Conservation (phyloP, 2,888 invertebrate genomes). For the Euclidia mi region DNA sequence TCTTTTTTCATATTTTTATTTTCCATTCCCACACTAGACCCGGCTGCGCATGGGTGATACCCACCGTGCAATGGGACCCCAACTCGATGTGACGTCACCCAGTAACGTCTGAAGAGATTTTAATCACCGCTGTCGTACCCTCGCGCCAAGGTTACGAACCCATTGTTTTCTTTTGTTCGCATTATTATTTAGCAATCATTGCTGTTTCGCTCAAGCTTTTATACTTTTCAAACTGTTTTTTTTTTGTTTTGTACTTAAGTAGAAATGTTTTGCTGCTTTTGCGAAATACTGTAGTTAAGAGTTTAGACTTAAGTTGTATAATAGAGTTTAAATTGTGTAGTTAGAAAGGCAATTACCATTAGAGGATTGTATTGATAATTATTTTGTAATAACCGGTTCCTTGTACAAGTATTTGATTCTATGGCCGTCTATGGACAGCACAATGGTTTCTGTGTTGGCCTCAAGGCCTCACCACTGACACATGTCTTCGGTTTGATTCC, state of each 20-base stretch:
- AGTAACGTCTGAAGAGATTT: constrained; percentile 46
- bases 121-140: constrained; percentile 59
- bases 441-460: too few species aligned
- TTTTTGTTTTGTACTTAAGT: neutral
- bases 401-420: too few species aligned
- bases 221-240: constrained; percentile 8
- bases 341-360: too few species aligned
- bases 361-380: too few species aligned
- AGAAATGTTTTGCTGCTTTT: neutral
- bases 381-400: too few species aligned
- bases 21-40: constrained; percentile 61
- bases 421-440: too few species aligned
- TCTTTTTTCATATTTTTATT: too few species aligned
- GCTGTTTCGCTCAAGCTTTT: constrained; percentile 17
- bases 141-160: constrained; percentile 62
- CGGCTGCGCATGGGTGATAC: constrained; percentile 84
- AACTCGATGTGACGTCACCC: constrained; percentile 68
- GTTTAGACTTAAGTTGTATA: too few species aligned
- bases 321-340: too few species aligned
- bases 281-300: too few species aligned
- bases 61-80: constrained; percentile 83
- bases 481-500: too few species aligned
- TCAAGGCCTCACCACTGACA: too few species aligned
- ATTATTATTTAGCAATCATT: constrained; percentile 46
- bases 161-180: constrained; percentile 62